Evolutionary conservation across 2,113 vertebrate species (phyloP), one percentile per base, ranked within the genome.

Genomic region (Setophaga coronata): DNA sequence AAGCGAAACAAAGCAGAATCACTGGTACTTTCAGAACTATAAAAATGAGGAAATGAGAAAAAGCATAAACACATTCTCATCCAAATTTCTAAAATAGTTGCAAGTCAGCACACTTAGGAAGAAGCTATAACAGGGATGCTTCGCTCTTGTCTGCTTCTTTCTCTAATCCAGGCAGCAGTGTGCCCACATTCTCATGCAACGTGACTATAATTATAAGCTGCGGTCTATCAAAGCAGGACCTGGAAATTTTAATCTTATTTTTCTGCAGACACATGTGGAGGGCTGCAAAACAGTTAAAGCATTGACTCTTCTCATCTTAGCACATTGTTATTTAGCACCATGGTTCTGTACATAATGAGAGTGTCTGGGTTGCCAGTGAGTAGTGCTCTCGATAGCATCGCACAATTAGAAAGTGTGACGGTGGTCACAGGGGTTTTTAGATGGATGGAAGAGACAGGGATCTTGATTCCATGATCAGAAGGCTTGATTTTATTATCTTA

Each of bases 171-270:
- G 76, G 69, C 86, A 95, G 86, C 91, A 89, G 76, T 2, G 50
- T 90, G 72, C 86, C 80, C 91, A 90, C 17, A 4, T 78, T 92
- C 69, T 51, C 69, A 40, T 40, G 80, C 86, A 92, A 94, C 7
- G 33, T 96, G 94, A 93, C 64, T 90, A 14, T 89, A 93, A 95
- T 95, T 95, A 74, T 66, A 84, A 95, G 21, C 67, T 81, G 72
- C 34, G 64, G 89, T 90, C 89, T 71, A 74, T 70, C 76, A 90
- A 89, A 91, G 72, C 38, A 74, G 57, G 77, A 96, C 89, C 93
- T 82, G 67, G 83, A 90, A 87, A 84, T 83, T 83, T 90, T 96
- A 67, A 73, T 89, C 31, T 42, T 82, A 67, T 17, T 91, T 86
- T 87, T 62, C 70, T 77, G 61, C 53, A 97, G 91, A 79, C 48